Conservation (phyloP, 2,888 invertebrate species). For the Diaprepes abbreviatus region DNA sequence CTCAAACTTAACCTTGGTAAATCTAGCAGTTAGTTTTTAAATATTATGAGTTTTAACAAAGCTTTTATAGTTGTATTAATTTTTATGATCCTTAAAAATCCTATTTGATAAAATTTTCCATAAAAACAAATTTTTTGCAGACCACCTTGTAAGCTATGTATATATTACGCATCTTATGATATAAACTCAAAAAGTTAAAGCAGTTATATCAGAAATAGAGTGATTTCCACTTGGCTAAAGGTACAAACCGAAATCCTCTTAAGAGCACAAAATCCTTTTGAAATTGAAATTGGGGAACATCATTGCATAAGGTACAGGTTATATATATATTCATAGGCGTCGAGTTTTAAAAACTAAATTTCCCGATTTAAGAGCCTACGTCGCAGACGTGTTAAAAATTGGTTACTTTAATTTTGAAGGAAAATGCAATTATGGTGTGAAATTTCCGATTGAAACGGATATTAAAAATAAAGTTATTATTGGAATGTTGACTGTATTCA, state of each 20-base stretch:
- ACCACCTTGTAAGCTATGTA: not conserved
- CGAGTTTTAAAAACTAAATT: conserved; percentile 14
- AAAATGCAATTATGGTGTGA: too few relatives aligned
- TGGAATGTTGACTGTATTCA: too few relatives aligned
- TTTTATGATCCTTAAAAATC: too few relatives aligned
- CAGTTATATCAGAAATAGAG: not conserved
- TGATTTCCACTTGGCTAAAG: conserved; percentile 19
- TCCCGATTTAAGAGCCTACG: not conserved
- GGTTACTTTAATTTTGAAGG: too few relatives aligned
- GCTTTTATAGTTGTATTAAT: too few relatives aligned
- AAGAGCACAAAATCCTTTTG: conserved; percentile 35
- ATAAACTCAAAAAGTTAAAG: conserved; percentile 6
- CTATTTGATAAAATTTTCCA: too few relatives aligned
- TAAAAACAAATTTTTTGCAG: too few relatives aligned
- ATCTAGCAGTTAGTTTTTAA: too few relatives aligned
- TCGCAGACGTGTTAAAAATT: not conserved
- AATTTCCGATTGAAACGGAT: too few relatives aligned
- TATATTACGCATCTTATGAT: conserved; percentile 7
- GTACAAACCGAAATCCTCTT: conserved; percentile 37
- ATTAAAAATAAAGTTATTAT: too few relatives aligned
- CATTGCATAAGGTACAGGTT: conserved; percentile 17
- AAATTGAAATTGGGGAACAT: conserved; percentile 41
- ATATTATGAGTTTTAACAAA: too few relatives aligned
- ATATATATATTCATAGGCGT: conserved; percentile 20
- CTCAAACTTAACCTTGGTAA: too few relatives aligned